A percentile compares a stretch with the other conserved stretches of the same genome.
These are phyloP conservation scores for Calameuta pallipes DNA, from an alignment of 2,888 invertebrate species.

Conservation along the genomic window DNA sequence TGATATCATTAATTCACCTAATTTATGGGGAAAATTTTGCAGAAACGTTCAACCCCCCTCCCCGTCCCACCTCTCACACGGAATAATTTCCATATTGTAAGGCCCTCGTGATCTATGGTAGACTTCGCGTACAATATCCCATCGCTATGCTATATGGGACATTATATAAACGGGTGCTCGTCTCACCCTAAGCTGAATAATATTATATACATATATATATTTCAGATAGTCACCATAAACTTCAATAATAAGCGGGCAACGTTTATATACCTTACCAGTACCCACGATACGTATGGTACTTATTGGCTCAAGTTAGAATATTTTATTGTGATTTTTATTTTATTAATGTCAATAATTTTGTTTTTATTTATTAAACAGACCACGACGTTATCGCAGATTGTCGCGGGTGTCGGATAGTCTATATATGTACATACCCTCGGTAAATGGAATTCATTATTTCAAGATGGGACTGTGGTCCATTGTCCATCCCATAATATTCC, in stretches of 20 bases:
- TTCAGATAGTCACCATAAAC: neutral
- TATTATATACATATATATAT: neutral
- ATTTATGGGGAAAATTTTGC: slow-evolving; percentile 57
- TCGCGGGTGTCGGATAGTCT: neutral
- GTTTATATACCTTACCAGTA: neutral
- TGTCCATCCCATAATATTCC: neutral
- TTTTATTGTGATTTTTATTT: neutral
- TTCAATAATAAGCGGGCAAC: neutral
- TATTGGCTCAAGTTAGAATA: slow-evolving; percentile 20
- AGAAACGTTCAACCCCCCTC: slow-evolving; percentile 29
- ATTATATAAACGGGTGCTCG: slow-evolving; percentile 44
- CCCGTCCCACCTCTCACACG: slow-evolving; percentile 36
- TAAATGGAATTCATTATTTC: neutral
- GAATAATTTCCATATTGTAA: slow-evolving; percentile 61
- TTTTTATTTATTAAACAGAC: too few species aligned
- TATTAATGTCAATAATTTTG: neutral
- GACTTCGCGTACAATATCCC: slow-evolving; percentile 51
- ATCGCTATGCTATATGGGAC: slow-evolving; percentile 36
- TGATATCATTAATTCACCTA: slow-evolving; percentile 52
- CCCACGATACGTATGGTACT: slow-evolving; percentile 18
- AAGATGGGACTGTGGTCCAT: neutral
- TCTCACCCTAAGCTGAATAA: neutral
- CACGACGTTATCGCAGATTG: too few species aligned
- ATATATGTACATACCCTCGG: neutral
- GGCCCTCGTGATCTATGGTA: slow-evolving; percentile 55